These are phyloP conservation scores for Macrotis lagotis DNA, from an alignment of 2,113 vertebrate species.

Conservation along the genomic window DNA sequence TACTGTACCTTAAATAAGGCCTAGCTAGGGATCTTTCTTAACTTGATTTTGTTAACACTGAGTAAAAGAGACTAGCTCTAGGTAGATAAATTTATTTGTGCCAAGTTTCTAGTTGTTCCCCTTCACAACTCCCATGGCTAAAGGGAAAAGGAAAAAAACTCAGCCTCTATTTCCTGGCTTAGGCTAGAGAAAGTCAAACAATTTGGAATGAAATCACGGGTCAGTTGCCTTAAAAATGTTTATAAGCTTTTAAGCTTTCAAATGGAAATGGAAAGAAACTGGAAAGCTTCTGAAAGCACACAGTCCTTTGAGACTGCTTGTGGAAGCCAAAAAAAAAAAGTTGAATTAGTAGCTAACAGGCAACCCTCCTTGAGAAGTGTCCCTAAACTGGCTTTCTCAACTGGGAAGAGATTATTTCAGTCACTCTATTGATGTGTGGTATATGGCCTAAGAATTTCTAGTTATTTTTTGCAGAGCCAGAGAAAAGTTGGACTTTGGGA, in stretches of 20 bases:
- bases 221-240: constrained; percentile 1
- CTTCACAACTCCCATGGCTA: background rate
- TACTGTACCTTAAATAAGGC: background rate
- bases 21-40: background rate
- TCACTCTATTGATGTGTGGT: background rate
- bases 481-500: background rate
- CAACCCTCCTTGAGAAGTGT: background rate
- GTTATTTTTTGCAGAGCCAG: background rate
- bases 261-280: background rate
- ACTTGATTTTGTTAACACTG: background rate
- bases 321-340: background rate
- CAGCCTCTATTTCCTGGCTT: background rate
- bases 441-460: background rate
- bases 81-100: background rate
- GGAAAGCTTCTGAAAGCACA: background rate
- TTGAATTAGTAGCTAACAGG: background rate
- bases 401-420: background rate
- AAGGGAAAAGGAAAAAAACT: background rate
- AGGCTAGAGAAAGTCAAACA: background rate
- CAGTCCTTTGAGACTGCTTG: background rate
- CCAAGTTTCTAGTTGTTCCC: background rate
- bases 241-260: background rate
- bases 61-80: background rate
- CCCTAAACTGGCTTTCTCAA: background rate
- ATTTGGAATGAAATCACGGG: background rate